Evolutionary conservation across 2,797 vertebrate species (phyloP).

Genomic region (Characodon lateralis): DNA sequence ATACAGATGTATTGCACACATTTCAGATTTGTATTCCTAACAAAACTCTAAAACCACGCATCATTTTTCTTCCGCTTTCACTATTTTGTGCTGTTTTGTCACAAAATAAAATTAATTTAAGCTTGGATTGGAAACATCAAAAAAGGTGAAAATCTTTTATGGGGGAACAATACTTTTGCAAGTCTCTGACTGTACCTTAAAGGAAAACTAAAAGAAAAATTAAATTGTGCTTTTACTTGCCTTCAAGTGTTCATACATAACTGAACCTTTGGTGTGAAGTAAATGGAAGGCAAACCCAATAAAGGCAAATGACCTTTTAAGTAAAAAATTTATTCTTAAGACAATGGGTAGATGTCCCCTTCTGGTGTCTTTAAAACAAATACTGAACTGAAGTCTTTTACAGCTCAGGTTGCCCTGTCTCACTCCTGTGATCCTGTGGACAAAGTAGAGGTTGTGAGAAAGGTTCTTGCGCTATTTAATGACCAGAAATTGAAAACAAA

Average conservation of each 20-base stretch:
- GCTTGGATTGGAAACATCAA: not conserved
- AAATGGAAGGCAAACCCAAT: not conserved
- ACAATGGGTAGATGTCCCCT: not conserved
- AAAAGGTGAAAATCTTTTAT: no score
- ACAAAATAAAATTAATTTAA: not conserved
- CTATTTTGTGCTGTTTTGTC: not conserved
- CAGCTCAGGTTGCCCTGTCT: not conserved
- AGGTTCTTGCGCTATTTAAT: not conserved
- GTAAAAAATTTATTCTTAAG: no score
- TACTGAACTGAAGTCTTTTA: not conserved
- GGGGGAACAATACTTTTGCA: not conserved
- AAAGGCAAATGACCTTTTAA: not conserved
- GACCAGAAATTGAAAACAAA: not conserved
- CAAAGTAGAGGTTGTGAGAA: not conserved
- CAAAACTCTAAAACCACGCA: no score
- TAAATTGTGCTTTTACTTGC: no score
- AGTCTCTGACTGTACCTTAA: not conserved
- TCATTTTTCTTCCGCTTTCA: not conserved
- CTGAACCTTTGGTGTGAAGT: not conserved
- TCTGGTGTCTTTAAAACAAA: not conserved
- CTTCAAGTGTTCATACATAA: not conserved
- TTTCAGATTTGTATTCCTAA: no score
- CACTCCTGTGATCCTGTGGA: not conserved
- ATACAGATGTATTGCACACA: no score
- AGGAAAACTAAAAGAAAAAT: not conserved